phyloP scores from a whole-genome alignment of 2,797 vertebrate species.

The Epinephelus malabaricus region DNA sequence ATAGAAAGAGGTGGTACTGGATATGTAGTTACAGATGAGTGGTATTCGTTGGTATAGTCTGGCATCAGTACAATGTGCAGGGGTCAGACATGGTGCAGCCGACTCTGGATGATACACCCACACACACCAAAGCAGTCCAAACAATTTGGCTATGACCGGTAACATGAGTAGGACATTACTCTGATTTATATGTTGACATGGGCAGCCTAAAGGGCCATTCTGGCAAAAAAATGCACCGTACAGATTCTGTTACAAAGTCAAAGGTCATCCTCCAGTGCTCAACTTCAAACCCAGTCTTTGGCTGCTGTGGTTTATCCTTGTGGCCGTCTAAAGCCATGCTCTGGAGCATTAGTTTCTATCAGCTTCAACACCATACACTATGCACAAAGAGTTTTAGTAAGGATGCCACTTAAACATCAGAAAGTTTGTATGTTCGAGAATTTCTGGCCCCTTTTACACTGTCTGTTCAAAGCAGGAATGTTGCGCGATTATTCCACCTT shows the following conservation, averaged over 20 bases:
- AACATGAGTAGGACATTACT: slow-evolving; percentile 2
- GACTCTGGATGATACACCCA: slow-evolving; percentile 13
- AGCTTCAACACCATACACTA: not conserved
- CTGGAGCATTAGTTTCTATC: no score
- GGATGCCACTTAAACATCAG: not conserved
- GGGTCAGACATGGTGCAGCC: slow-evolving; percentile 10
- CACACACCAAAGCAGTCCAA: slow-evolving; percentile 33
- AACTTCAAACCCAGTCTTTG: not conserved
- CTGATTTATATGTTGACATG: not conserved
- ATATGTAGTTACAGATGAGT: slow-evolving; percentile 25
- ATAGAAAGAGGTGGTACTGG: not conserved
- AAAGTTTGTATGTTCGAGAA: not conserved
- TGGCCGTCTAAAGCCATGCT: not conserved
- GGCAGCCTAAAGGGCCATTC: no score
- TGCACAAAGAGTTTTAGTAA: not conserved
- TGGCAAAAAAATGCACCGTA: not conserved
- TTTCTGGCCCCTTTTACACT: no score
- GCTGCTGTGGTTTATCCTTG: not conserved
- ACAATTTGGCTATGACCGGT: not conserved
- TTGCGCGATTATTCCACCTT: no score
- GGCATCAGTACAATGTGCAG: not conserved
- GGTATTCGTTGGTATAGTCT: not conserved
- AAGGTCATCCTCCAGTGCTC: not conserved
- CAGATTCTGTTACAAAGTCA: slow-evolving; percentile 3
- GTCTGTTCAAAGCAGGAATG: no score